Conservation (phyloP, 2,888 invertebrate genomes). For the Torymus tubicola region DNA sequence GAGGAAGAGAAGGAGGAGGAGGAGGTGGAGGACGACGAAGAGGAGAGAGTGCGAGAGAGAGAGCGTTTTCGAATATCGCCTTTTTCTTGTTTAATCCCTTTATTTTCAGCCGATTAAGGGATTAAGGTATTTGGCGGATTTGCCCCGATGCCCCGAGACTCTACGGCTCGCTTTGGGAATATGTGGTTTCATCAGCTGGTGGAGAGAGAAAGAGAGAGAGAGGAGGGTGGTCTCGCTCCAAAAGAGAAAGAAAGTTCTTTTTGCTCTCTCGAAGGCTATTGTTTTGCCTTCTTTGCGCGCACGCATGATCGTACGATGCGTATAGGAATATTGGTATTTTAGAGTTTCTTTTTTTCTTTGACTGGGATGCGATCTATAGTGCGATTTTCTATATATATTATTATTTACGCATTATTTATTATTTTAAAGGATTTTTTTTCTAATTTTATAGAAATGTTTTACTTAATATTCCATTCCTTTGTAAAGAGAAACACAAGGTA, state of each 20-base stretch:
- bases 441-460: too few species aligned
- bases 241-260: too few species aligned
- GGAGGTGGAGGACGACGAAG: conserved; percentile 37
- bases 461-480: too few species aligned
- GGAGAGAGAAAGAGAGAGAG: neutral
- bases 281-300: conserved; percentile 26
- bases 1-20: conserved; percentile 6
- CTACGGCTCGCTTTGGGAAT: conserved; percentile 26
- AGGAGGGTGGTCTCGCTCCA: too few species aligned
- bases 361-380: too few species aligned
- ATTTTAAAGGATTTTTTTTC: too few species aligned
- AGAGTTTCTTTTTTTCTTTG: neutral
- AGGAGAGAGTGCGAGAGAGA: conserved; percentile 23
- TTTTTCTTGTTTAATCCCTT: conserved; percentile 52
- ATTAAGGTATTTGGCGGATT: conserved; percentile 55
- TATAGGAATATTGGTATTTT: neutral
- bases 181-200: conserved; percentile 53
- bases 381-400: too few species aligned
- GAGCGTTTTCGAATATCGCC: conserved; percentile 43
- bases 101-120: conserved; percentile 58
- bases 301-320: neutral
- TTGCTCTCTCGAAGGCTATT: conserved; percentile 17
- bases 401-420: too few species aligned
- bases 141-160: conserved; percentile 46
- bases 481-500: too few species aligned